Conservation (phyloP, 2,113 vertebrate species). For the Pogona vitticeps region DNA sequence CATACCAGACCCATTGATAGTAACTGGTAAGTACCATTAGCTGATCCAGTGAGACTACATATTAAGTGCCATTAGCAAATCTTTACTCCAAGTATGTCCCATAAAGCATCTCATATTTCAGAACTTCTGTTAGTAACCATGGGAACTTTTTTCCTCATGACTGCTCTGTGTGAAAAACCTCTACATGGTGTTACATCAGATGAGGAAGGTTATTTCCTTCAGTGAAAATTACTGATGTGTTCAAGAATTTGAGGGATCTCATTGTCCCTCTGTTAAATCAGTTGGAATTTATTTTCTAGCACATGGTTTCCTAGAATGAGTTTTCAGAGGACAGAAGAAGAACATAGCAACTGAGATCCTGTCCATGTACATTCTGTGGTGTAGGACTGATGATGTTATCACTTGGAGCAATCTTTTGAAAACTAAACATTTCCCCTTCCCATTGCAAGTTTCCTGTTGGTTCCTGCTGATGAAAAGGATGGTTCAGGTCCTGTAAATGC, state of each 20-base stretch:
- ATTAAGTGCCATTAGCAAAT: background rate
- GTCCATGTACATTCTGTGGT: too few species aligned
- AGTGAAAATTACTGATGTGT: background rate
- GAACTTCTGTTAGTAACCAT: background rate
- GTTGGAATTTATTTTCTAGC: background rate
- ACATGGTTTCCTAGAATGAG: background rate
- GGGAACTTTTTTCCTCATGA: background rate
- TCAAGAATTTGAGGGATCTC: slow-evolving; percentile 4
- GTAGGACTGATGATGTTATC: too few species aligned
- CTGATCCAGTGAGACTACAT: background rate
- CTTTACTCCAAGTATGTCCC: background rate
- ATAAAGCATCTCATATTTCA: background rate
- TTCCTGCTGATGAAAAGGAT: too few species aligned
- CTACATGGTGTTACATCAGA: background rate
- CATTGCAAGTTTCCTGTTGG: too few species aligned
- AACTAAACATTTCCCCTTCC: too few species aligned
- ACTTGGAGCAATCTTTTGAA: too few species aligned
- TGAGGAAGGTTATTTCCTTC: background rate
- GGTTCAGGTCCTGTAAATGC: too few species aligned
- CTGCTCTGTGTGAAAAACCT: background rate
- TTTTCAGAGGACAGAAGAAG: background rate
- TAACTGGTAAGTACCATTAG: background rate
- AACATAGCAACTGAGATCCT: too few species aligned
- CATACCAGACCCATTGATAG: background rate
- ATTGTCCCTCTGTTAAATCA: background rate